A percentile compares a stretch with the other conserved stretches of the same genome.
These are phyloP conservation scores for Varroa destructor DNA, from an alignment of 1,140 invertebrate species.

Conservation along the genomic window DNA sequence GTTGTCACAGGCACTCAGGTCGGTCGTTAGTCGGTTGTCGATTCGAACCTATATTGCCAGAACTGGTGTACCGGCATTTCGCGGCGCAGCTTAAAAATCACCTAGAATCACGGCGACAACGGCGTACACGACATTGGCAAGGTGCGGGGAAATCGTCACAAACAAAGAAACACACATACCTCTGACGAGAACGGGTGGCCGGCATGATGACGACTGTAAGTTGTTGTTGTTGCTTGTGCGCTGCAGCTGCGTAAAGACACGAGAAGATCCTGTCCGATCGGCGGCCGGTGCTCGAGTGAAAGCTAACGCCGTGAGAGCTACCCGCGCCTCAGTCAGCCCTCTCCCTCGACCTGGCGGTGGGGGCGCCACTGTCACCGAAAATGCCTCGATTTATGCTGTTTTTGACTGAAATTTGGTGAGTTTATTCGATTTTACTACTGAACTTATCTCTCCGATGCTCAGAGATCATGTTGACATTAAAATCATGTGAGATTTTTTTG, in stretches of 20 bases:
- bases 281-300: slow-evolving; percentile 19
- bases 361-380: slow-evolving; percentile 24
- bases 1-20: background rate
- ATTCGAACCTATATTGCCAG: no score
- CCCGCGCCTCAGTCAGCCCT: slow-evolving; percentile 7
- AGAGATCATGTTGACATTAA: background rate
- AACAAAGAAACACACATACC: background rate
- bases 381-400: background rate
- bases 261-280: background rate
- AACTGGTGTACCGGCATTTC: no score
- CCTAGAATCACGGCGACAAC: no score
- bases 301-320: slow-evolving; percentile 25
- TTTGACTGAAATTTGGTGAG: background rate
- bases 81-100: no score
- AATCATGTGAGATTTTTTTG: background rate
- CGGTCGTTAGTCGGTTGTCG: no score
- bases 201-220: background rate
- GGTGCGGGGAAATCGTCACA: no score
- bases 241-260: background rate
- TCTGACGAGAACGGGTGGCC: slow-evolving; percentile 19
- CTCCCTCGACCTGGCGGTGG: slow-evolving; percentile 19
- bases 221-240: no score
- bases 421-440: background rate
- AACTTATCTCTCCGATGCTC: background rate
- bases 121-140: no score